Evolutionary conservation across 1,140 invertebrate species (phyloP), one percentile per base, ranked within the genome.

Genomic region (Lucilia cuprina): DNA sequence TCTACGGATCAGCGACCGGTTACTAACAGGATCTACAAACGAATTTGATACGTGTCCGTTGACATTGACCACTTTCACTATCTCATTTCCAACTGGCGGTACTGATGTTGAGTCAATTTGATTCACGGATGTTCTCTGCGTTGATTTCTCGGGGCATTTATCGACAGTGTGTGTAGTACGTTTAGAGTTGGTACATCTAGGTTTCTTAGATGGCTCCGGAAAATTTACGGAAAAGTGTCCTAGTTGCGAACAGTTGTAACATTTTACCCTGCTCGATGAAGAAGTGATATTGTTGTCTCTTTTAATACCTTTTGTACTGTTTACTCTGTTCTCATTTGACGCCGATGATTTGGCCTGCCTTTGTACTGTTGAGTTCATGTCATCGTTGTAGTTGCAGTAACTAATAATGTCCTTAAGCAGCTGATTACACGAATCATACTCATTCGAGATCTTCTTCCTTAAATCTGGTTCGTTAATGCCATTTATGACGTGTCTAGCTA

Each of bases 241-340:
- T 35, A 60, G 13, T 47, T 84, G 14, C n/a, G 21, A 65, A 82
- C 83, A 84, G 41, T 84, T 82, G 50, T 80, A 84, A 82, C 83
- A 84, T 47, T 83, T 65, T 30, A 60, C 34, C 49, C 55, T 82
- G 21, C 49, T 34, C 80, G 14, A 50, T 49, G 47, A 21, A 47
- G 14, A 21, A n/a, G 41, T n/a, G 21, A 7, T 82, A 47, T 50
- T 49, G 50, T 25, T 55, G 50, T 55, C 13, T 12, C 4, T 12
- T 55, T 55, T 14, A 55, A 55, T 55, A 55, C 17, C 50, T 17
- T 55, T 55, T 12, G 50, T 55, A 55, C 50, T 55, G 50, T 55
- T 55, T 82, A 49, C 34, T 8, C 47, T 82, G 35, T 82, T 82
- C 21, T 19, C 41, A 21, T 17, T 21, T 47, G 80, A 47, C 34